phyloP scores from a whole-genome alignment of 2,888 invertebrate species.

The Xiphydria camelus region DNA sequence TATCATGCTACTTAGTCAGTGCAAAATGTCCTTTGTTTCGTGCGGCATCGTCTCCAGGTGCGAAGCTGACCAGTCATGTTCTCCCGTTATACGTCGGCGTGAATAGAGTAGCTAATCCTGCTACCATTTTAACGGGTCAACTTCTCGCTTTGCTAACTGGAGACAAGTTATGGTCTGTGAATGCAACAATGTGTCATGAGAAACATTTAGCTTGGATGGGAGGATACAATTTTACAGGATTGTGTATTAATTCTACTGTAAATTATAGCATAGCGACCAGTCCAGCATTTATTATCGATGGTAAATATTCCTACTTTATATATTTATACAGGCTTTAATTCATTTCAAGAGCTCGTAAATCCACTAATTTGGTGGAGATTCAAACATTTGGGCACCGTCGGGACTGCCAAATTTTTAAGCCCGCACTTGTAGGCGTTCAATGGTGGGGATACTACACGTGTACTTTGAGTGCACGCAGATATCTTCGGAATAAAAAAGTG shows the following conservation, averaged over 20 bases:
- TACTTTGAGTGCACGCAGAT: not conserved
- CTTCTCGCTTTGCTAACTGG: slow-evolving; percentile 68
- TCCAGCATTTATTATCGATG: slow-evolving; percentile 78
- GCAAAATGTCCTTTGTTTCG: slow-evolving; percentile 71
- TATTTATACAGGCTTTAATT: too few species aligned
- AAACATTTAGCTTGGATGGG: slow-evolving; percentile 64
- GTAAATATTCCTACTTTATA: too few species aligned
- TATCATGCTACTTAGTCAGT: slow-evolving; percentile 76
- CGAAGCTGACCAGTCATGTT: slow-evolving; percentile 54
- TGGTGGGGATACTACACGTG: too few species aligned
- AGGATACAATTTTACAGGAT: slow-evolving; percentile 68
- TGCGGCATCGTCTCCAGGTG: slow-evolving; percentile 63
- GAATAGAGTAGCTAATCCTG: slow-evolving; percentile 56
- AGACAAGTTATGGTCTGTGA: slow-evolving; percentile 55
- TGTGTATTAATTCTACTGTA: slow-evolving; percentile 74
- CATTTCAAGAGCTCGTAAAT: not conserved
- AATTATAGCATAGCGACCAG: slow-evolving; percentile 76
- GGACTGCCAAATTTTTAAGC: too few species aligned
- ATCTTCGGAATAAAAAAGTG: too few species aligned
- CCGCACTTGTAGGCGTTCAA: too few species aligned
- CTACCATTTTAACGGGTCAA: slow-evolving; percentile 65
- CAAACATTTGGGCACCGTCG: too few species aligned
- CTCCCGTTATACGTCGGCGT: slow-evolving; percentile 69
- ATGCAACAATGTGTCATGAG: slow-evolving; percentile 55
- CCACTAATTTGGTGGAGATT: not conserved